phyloP scores from a whole-genome alignment of 2,797 vertebrate species.

The Sebastes itinus region DNA sequence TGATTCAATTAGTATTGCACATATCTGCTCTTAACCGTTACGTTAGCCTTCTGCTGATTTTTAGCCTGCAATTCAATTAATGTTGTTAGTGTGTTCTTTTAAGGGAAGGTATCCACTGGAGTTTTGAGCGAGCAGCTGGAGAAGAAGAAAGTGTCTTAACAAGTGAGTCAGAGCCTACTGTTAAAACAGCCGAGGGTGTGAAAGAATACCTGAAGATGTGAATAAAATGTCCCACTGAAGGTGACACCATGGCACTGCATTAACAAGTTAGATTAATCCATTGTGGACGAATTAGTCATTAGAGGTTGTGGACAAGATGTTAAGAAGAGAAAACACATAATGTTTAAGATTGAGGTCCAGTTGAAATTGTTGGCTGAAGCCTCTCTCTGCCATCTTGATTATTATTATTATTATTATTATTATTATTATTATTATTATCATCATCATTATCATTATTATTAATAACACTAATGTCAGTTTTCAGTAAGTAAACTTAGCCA shows the following conservation, averaged over 20 bases:
- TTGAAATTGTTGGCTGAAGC: neutral
- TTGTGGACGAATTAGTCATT: constrained; percentile 6
- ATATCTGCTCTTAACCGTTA: neutral
- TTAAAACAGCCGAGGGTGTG: constrained; percentile 1
- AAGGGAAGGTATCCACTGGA: neutral
- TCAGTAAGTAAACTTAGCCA: neutral
- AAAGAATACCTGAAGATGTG: constrained; percentile 40
- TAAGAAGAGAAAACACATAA: neutral
- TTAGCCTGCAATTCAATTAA: neutral
- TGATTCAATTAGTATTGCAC: neutral
- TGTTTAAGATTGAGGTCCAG: neutral
- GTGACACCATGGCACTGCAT: neutral
- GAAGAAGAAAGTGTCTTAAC: neutral
- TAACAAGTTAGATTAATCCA: neutral
- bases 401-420: neutral
- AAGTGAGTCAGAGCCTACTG: constrained; percentile 19
- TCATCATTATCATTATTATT: neutral
- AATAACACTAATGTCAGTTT: neutral
- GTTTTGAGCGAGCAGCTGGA: constrained; percentile 18
- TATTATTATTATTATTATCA: neutral
- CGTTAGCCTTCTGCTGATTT: neutral
- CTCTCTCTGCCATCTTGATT: neutral
- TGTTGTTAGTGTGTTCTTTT: neutral
- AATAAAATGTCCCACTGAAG: neutral
- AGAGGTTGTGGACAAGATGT: neutral